Evolutionary conservation across 1,140 invertebrate genomes (phyloP).

Genomic region (Phortica variegata): DNA sequence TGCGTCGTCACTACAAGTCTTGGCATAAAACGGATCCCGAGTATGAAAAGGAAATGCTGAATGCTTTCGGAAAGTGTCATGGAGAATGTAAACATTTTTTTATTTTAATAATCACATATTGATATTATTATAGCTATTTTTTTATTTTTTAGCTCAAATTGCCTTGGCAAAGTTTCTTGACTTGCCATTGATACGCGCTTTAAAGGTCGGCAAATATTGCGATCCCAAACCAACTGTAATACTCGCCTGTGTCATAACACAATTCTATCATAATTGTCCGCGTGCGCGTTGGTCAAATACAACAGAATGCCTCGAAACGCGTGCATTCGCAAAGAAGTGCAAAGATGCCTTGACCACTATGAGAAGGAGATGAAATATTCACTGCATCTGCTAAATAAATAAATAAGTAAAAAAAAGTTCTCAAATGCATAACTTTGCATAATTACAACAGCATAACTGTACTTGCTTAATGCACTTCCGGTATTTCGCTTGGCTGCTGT

Average conservation of each 20-base stretch:
- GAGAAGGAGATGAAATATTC: constrained; percentile 20
- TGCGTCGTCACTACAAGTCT: constrained; percentile 22
- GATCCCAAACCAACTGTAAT: constrained; percentile 31
- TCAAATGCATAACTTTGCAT: too few relatives aligned
- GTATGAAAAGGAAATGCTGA: constrained; percentile 38
- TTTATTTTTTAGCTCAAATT: constrained; percentile 17
- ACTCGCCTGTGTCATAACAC: constrained; percentile 34
- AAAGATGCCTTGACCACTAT: constrained; percentile 41
- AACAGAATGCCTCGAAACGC: constrained; percentile 31
- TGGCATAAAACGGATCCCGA: constrained; percentile 29
- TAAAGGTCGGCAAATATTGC: constrained; percentile 15
- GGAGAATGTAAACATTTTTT: constrained; percentile 20
- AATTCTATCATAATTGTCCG: constrained; percentile 41
- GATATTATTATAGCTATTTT: not conserved
- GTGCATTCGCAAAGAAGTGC: constrained; percentile 34
- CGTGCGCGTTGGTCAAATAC: constrained; percentile 35
- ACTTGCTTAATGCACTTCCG: too few relatives aligned
- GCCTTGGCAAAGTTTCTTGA: constrained; percentile 26
- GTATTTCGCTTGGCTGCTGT: too few relatives aligned
- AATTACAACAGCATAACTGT: too few relatives aligned
- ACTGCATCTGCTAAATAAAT: too few relatives aligned
- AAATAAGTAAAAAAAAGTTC: too few relatives aligned
- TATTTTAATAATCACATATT: not conserved
- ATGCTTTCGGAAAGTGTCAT: constrained; percentile 33
- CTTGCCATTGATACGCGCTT: constrained; percentile 17